Evolutionary conservation across 2,888 invertebrate genomes (phyloP).

Genomic region (Glaucopsyche alexis): DNA sequence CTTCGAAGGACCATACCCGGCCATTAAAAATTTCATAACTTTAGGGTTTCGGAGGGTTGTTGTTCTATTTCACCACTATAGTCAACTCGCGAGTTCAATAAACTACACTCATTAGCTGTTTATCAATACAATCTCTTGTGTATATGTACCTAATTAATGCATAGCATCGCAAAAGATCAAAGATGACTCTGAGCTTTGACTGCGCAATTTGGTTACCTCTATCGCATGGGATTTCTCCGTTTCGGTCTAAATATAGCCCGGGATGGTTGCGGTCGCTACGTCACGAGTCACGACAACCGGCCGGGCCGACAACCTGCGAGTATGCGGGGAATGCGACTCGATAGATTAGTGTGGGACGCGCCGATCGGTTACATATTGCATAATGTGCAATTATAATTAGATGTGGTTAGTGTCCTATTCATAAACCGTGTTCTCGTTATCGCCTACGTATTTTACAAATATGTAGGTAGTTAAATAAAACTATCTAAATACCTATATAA

Average conservation of each 20-base stretch:
- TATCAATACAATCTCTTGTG: not conserved
- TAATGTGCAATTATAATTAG: constrained; percentile 48
- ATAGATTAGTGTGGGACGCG: constrained; percentile 68
- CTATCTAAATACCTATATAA: not conserved
- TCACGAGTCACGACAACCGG: constrained; percentile 67
- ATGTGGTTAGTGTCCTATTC: constrained; percentile 23
- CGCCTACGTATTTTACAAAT: constrained; percentile 15
- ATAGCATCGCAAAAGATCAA: not conserved
- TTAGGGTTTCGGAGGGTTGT: not conserved
- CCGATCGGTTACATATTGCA: constrained; percentile 54
- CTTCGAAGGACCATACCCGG: not conserved
- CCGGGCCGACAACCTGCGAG: constrained; percentile 71
- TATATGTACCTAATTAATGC: constrained; percentile 11
- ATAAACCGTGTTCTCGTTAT: not conserved
- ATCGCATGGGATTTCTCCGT: constrained; percentile 44
- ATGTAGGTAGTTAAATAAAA: not conserved
- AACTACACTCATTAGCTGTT: not conserved
- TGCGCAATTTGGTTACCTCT: constrained; percentile 47
- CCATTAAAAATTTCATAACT: not conserved
- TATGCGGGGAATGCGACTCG: constrained; percentile 73
- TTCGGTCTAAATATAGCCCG: constrained; percentile 34
- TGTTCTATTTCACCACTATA: not conserved
- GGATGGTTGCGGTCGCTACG: constrained; percentile 50
- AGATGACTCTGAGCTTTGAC: constrained; percentile 44
- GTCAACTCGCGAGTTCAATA: not conserved